These are phyloP conservation scores for Prionchulus punctatus DNA, from an alignment of 2,888 invertebrate genomes.

Conservation along the genomic window DNA sequence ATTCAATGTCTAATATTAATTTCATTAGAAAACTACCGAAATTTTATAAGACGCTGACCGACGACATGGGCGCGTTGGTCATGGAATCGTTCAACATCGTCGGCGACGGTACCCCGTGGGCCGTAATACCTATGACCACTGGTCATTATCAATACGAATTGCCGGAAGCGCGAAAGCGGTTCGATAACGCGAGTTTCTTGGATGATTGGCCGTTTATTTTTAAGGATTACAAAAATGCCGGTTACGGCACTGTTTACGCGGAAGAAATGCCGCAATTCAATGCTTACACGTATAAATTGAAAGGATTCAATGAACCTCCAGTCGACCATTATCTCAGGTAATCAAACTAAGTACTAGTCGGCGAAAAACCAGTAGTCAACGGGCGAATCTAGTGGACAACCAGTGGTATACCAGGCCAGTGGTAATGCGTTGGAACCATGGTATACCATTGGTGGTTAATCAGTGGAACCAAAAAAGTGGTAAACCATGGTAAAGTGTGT, in stretches of 20 bases:
- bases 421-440: too few relatives aligned
- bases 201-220: slow-evolving; percentile 6
- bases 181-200: slow-evolving; percentile 7
- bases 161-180: slow-evolving; percentile 5
- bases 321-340: not conserved
- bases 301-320: slow-evolving; percentile 46
- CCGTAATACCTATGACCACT: not conserved
- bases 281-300: slow-evolving; percentile 59
- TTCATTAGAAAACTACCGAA: not conserved
- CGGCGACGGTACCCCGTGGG: slow-evolving; percentile 4
- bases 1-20: slow-evolving; percentile 2
- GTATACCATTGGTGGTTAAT: too few relatives aligned
- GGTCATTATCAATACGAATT: slow-evolving; percentile 1
- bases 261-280: slow-evolving; percentile 65
- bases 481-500: too few relatives aligned
- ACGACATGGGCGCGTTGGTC: not conserved
- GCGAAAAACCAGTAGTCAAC: too few relatives aligned
- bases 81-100: slow-evolving; percentile 2
- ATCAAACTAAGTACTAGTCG: too few relatives aligned
- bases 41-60: not conserved
- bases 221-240: slow-evolving; percentile 24
- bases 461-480: too few relatives aligned
- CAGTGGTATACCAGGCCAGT: too few relatives aligned
- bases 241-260: slow-evolving; percentile 59
- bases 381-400: too few relatives aligned